Evolutionary conservation across 53 echinoderm and acorn worm genomes (phyloP).

Genomic region (Stichopus horrens): DNA sequence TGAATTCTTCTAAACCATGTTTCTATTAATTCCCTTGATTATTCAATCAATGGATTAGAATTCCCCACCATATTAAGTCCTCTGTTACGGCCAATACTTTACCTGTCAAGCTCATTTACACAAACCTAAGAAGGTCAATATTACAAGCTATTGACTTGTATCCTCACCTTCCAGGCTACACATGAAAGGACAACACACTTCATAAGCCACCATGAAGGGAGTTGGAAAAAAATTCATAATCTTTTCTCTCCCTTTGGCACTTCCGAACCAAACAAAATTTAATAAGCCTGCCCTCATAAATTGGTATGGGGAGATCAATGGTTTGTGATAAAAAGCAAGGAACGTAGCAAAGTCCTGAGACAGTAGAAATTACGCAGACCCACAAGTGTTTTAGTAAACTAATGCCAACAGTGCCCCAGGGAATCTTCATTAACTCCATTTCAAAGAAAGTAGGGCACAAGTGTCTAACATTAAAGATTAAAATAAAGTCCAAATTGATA

Average conservation of each 20-base stretch:
- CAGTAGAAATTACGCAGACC: conserved; percentile 20
- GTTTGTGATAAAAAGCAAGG: neutral
- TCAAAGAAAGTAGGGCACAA: conserved; percentile 8
- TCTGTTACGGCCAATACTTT: neutral
- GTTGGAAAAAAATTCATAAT: conserved; percentile 1
- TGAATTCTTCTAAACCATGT: neutral
- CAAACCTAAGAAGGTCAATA: conserved; percentile 7
- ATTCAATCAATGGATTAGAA: neutral
- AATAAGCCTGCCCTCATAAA: conserved; percentile 10
- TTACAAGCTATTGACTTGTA: neutral
- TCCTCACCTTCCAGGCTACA: conserved; percentile 22
- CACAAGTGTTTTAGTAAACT: conserved; percentile 2
- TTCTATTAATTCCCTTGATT: neutral
- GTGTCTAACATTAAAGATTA: neutral
- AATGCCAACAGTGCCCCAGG: neutral
- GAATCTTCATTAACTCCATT: conserved; percentile 31
- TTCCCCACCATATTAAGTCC: neutral
- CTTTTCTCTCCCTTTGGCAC: neutral
- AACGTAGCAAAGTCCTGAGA: neutral
- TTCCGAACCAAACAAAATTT: conserved; percentile 22
- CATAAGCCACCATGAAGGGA: neutral
- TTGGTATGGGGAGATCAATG: conserved; percentile 20
- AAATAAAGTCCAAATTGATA: neutral
- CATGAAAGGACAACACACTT: conserved; percentile 32
- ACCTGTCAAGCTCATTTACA: conserved; percentile 15